Percentiles rank a stretch among this genome's conserved stretches.
These are phyloP conservation scores for Paradoxurus hermaphroditus DNA, from an alignment of 2,113 vertebrate species.

Conservation along the genomic window DNA sequence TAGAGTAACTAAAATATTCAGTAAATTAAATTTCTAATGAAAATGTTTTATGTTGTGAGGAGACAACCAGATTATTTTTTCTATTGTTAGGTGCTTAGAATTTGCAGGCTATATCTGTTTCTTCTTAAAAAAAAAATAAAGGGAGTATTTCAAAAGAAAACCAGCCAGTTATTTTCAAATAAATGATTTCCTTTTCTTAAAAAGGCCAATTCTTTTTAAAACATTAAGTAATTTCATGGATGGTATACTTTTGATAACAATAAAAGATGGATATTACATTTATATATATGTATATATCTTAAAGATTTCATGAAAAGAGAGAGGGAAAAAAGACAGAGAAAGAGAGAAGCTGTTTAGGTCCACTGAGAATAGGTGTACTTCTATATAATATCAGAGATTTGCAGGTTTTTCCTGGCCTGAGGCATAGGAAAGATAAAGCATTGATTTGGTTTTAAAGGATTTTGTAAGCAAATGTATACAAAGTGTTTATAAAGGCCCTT, in stretches of 20 bases:
- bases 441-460: slow-evolving; percentile 79
- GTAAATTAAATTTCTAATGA: slow-evolving; percentile 47
- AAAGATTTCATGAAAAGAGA: neutral
- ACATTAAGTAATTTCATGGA: neutral
- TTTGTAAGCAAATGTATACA: slow-evolving; percentile 76
- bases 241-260: neutral
- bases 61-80: neutral
- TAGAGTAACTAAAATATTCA: neutral
- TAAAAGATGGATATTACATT: neutral
- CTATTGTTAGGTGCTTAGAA: neutral
- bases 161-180: neutral
- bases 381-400: slow-evolving; percentile 54
- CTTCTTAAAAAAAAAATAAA: neutral
- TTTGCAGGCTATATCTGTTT: neutral
- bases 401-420: slow-evolving; percentile 62
- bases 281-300: neutral
- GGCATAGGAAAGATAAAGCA: slow-evolving; percentile 57
- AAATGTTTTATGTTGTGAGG: neutral
- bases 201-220: slow-evolving; percentile 30
- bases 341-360: neutral
- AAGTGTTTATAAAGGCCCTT: slow-evolving; percentile 67
- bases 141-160: neutral
- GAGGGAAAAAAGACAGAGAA: neutral
- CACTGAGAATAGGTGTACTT: slow-evolving; percentile 43
- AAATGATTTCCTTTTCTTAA: neutral